A percentile compares a stretch with the other conserved stretches of the same genome.
phyloP scores from a whole-genome alignment of 2,888 invertebrate genomes.

The Caenorhabditis imperialis region DNA sequence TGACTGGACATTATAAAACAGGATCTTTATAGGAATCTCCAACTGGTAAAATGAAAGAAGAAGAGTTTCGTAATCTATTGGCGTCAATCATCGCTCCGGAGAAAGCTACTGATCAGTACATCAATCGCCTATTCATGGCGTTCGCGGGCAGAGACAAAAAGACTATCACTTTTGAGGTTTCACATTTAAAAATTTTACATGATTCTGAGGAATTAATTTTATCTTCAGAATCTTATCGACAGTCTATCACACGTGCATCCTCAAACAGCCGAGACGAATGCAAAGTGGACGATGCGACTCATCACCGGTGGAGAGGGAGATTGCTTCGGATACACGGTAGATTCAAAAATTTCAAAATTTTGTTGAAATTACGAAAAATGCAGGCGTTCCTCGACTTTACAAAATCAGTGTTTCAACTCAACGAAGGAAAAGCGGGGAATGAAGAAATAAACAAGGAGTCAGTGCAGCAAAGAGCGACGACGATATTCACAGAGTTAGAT shows the following conservation, averaged over 20 bases:
- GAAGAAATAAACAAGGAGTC: conserved; percentile 59
- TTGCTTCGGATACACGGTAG: conserved; percentile 61
- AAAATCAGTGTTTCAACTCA: conserved; percentile 69
- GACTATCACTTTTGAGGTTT: conserved; percentile 66
- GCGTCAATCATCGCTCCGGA: conserved; percentile 62
- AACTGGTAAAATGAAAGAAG: conserved; percentile 71
- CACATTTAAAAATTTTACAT: too few relatives aligned
- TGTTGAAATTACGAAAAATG: conserved; percentile 8
- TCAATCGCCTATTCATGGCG: conserved; percentile 56
- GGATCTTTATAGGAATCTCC: conserved; percentile 73
- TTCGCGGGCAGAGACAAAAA: conserved; percentile 58
- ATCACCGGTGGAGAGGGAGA: conserved; percentile 66
- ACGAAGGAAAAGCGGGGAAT: conserved; percentile 51
- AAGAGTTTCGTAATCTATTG: conserved; percentile 61
- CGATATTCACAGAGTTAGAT: conserved; percentile 61
- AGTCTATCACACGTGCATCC: conserved; percentile 58
- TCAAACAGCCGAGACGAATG: conserved; percentile 65
- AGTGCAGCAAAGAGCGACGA: conserved; percentile 62
- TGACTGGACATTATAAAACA: too few relatives aligned
- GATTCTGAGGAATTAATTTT: neutral
- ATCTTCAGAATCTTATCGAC: conserved; percentile 60
- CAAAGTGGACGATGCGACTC: conserved; percentile 72
- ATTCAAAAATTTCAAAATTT: conserved; percentile 1
- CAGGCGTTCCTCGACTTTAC: conserved; percentile 74
- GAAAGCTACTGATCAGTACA: conserved; percentile 64